A percentile compares a stretch with the other conserved stretches of the same genome.
Conservation (phyloP, 2,113 vertebrate species). For the Ceyx melanurus region DNA sequence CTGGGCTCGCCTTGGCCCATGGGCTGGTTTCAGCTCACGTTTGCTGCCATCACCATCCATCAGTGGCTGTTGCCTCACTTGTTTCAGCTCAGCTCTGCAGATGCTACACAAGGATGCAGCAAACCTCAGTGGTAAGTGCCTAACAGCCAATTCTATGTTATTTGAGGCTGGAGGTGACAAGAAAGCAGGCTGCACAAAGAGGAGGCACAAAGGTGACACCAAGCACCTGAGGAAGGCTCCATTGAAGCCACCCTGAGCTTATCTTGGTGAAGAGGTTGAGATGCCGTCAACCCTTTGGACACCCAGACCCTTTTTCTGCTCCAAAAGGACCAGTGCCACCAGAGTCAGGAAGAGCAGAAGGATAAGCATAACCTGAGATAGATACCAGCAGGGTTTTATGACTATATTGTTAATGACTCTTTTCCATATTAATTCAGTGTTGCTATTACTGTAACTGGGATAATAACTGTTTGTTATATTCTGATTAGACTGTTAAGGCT, state of each 20-base stretch:
- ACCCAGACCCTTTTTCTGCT: background rate
- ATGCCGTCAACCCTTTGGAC: accelerated
- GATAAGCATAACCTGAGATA: background rate
- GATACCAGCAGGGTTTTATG: background rate
- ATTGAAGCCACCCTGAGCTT: background rate
- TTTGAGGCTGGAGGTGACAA: too few species aligned
- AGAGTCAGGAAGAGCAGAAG: background rate
- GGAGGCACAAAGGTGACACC: background rate
- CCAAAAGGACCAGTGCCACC: background rate
- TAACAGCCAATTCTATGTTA: too few species aligned
- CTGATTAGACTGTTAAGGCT: background rate
- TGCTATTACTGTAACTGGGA: background rate
- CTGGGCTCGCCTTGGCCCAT: background rate
- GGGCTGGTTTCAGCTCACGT: background rate
- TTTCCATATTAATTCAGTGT: background rate
- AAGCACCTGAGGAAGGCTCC: background rate
- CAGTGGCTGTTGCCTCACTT: too few species aligned
- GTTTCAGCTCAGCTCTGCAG: background rate
- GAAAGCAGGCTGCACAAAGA: background rate
- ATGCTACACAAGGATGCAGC: background rate
- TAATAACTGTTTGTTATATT: background rate
- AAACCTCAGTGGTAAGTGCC: background rate
- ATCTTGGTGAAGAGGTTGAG: background rate
- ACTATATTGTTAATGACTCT: background rate
- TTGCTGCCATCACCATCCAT: accelerated